These are phyloP conservation scores for Penaeus monodon DNA, from an alignment of 2,888 invertebrate species.

Conservation along the genomic window DNA sequence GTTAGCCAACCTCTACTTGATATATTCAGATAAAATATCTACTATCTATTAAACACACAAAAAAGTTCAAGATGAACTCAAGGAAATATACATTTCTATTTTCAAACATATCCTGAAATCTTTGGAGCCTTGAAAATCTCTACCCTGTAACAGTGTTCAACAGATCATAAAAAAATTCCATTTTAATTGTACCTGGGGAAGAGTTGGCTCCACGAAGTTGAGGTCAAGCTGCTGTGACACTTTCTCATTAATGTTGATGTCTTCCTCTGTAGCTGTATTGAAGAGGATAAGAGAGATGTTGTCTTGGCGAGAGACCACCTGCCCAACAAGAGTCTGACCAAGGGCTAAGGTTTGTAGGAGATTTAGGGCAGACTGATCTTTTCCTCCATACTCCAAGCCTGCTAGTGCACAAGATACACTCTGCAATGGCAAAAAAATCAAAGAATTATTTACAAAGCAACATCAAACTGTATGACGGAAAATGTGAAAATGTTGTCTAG, in stretches of 20 bases:
- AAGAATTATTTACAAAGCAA: not conserved
- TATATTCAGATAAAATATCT: too few species aligned
- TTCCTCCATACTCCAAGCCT: conserved; percentile 78
- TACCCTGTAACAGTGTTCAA: not conserved
- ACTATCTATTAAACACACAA: too few species aligned
- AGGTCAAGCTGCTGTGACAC: conserved; percentile 74
- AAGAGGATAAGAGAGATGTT: conserved; percentile 76
- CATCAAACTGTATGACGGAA: not conserved
- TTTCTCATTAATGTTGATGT: conserved; percentile 77
- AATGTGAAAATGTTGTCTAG: not conserved
- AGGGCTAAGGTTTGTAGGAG: conserved; percentile 71
- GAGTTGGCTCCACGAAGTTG: conserved; percentile 70
- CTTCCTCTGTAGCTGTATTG: conserved; percentile 77
- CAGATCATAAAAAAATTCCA: not conserved
- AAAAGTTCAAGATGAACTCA: too few species aligned
- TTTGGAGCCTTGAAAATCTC: too few species aligned
- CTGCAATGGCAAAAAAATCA: conserved; percentile 25
- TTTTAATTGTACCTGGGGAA: conserved; percentile 64
- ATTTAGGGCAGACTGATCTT: conserved; percentile 69
- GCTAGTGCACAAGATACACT: conserved; percentile 72
- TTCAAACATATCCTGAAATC: too few species aligned
- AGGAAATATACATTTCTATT: too few species aligned
- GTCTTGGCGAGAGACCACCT: conserved; percentile 70
- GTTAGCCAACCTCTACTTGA: too few species aligned
- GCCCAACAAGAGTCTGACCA: conserved; percentile 76